These are phyloP conservation scores for Elegia similella DNA, from an alignment of 2,888 invertebrate species.

Conservation along the genomic window DNA sequence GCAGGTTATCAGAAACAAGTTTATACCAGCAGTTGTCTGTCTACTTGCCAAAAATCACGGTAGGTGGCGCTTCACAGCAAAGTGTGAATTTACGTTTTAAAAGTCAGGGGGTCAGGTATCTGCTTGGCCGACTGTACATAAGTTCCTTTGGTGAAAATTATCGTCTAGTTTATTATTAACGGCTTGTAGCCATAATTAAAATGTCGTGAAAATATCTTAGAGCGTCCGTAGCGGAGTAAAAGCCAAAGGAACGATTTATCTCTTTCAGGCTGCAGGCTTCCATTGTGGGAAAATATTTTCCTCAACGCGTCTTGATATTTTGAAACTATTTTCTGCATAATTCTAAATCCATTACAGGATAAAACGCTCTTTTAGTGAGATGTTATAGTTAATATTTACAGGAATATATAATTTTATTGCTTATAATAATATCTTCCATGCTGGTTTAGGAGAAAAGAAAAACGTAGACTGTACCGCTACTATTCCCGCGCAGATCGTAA, in stretches of 20 bases:
- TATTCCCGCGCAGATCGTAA: too few species aligned
- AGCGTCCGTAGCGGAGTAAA: slow-evolving; percentile 9
- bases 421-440: too few species aligned
- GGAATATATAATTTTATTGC: too few species aligned
- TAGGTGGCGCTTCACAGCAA: too few species aligned
- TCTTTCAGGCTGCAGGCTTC: slow-evolving; percentile 11
- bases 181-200: slow-evolving; percentile 17
- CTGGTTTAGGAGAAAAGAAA: too few species aligned
- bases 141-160: slow-evolving; percentile 8
- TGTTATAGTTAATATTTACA: too few species aligned
- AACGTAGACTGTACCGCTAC: too few species aligned
- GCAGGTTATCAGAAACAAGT: too few species aligned
- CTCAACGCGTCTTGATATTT: slow-evolving; percentile 6
- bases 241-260: slow-evolving; percentile 16
- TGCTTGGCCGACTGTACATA: not conserved
- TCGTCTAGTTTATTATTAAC: slow-evolving; percentile 16
- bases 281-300: slow-evolving; percentile 15
- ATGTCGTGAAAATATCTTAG: slow-evolving; percentile 14
- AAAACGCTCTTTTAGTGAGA: not conserved
- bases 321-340: slow-evolving; percentile 2
- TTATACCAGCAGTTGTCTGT: too few species aligned
- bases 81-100: too few species aligned
- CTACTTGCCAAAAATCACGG: too few species aligned
- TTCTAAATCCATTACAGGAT: not conserved
- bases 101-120: too few species aligned